phyloP scores from a whole-genome alignment of 2,797 vertebrate genomes.

The Apogon hyalosoma region DNA sequence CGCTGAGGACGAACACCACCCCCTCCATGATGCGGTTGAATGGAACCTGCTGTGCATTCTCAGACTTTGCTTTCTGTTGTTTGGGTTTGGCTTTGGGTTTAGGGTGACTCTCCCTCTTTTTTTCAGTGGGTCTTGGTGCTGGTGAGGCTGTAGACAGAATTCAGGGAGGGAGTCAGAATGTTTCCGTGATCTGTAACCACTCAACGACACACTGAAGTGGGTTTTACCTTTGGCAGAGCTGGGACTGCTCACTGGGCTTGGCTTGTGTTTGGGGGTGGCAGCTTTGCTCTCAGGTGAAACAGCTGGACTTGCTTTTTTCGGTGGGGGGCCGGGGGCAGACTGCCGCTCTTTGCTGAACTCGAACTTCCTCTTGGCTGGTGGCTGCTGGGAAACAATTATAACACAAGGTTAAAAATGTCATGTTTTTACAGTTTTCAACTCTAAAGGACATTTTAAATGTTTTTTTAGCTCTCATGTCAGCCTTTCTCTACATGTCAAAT shows the following conservation, averaged over 20 bases:
- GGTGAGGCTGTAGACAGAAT: slow-evolving; percentile 55
- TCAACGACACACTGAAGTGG: background rate
- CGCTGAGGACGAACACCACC: slow-evolving; percentile 91
- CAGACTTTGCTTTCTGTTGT: slow-evolving; percentile 53
- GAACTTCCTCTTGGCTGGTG: slow-evolving; percentile 89
- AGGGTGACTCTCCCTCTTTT: slow-evolving; percentile 66
- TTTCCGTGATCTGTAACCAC: background rate
- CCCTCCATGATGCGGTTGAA: slow-evolving; percentile 86
- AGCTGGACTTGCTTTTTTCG: slow-evolving; percentile 77
- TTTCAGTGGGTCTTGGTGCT: slow-evolving; percentile 65
- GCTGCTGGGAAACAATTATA: slow-evolving; percentile 42
- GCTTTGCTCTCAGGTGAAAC: slow-evolving; percentile 72
- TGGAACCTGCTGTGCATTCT: slow-evolving; percentile 64
- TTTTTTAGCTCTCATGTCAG: too few species aligned
- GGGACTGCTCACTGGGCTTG: slow-evolving; percentile 73
- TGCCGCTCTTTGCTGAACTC: slow-evolving; percentile 88
- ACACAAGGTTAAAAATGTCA: background rate
- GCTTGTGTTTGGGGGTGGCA: slow-evolving; percentile 68
- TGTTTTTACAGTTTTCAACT: background rate
- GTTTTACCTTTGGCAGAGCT: slow-evolving; percentile 80
- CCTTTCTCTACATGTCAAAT: too few species aligned
- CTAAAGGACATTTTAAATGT: too few species aligned
- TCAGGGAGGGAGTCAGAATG: background rate
- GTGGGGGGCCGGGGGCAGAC: slow-evolving; percentile 61
- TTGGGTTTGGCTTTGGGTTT: slow-evolving; percentile 64